These are phyloP conservation scores for Bungarus multicinctus DNA, from an alignment of 2,113 vertebrate genomes.

Conservation along the genomic window DNA sequence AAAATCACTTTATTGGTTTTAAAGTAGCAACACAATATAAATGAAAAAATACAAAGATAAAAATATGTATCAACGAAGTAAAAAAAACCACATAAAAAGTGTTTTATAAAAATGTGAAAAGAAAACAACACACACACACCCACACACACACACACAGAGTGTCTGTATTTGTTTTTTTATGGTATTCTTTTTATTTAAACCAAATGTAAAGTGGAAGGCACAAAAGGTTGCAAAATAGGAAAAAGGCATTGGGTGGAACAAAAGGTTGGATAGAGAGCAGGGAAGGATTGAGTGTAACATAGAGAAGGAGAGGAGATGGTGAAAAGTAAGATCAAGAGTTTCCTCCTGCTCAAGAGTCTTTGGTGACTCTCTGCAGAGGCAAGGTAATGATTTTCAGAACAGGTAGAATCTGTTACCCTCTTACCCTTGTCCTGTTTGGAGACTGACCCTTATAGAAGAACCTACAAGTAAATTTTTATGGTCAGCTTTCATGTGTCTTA, in stretches of 20 bases:
- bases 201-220: background rate
- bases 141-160: too few species aligned
- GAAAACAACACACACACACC: background rate
- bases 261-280: background rate
- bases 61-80: background rate
- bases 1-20: background rate
- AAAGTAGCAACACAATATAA: background rate
- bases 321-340: background rate
- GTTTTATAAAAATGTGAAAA: background rate
- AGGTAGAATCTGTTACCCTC: background rate
- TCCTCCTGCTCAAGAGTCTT: background rate
- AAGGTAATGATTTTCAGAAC: background rate
- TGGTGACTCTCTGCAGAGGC: background rate
- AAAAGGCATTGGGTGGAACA: background rate
- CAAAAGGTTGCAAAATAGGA: background rate
- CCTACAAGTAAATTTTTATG: background rate
- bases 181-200: background rate
- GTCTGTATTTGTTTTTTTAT: background rate
- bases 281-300: background rate
- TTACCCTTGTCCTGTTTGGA: background rate
- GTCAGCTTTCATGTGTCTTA: background rate
- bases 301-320: background rate
- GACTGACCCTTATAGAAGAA: background rate
- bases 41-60: background rate
- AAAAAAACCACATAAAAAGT: background rate